Base-by-base conservation (phyloP, 2,113 vertebrate genomes). In the Spheniscus mendiculus region DNA sequence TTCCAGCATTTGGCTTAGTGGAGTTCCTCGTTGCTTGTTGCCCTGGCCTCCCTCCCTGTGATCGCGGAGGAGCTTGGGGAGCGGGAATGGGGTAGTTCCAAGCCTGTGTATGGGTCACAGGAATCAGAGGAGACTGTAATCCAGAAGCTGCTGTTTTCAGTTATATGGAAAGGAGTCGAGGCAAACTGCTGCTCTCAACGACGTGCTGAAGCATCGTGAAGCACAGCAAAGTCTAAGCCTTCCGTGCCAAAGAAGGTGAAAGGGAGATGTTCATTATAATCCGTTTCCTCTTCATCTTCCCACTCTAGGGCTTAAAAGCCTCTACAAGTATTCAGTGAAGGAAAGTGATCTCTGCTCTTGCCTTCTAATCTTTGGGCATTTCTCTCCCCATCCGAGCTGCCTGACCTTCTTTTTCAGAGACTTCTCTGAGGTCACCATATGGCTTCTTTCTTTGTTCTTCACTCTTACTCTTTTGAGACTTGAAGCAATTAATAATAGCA, bases 361-460 rank as follows among this genome's bases (percentile, higher is more conserved):
- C 81, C 52, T 94, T 89, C 55, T 91, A 50, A 74, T 92, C 55
- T 85, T 71, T 1, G 0, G 42, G 78, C 87, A 76, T 63, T 25
- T 50, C 66, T 89, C 49, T 79, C 44, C 53, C 52, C 42, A 89
- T 81, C 77, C 84, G 69, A 71, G 36, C 77, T 96, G 50, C 73
- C 36, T 82, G 56, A 20, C 32, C 36, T 56, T 53, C 36, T 90
- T 81, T 93, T 96, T 87, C 89, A 87, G 80, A 90, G 71, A 16
- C 61, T 84, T 71, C 47, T 84, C 56, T 89, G 72, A 82, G 89
- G 83, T 93, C 89, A 82, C 94, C 94, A 82, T 91, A 93, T 93
- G 93, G 81, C 91, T 96, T 93, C 72, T 83, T 52, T 92, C 80
- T 87, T 63, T 96, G 58, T 95, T 96, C 65, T 93, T 94, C 52